Conservation (phyloP, 1,140 invertebrate genomes). For the Littorina saxatilis region DNA sequence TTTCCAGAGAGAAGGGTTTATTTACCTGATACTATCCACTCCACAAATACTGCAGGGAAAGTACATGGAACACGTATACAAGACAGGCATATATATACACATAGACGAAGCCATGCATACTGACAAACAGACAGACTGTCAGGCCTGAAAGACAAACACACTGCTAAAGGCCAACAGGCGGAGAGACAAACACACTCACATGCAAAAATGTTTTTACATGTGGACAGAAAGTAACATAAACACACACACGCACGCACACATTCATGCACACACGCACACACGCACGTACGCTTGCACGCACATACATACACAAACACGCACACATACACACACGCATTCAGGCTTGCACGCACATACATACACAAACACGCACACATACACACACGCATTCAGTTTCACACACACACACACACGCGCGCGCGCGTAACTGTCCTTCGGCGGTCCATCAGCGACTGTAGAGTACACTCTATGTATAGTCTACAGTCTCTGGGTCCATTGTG, state of each 20-base stretch:
- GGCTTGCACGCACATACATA: background rate
- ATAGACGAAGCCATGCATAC: background rate
- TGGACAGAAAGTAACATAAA: background rate
- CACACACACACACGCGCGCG: conserved; percentile 11
- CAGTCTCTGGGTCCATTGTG: no score
- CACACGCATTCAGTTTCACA: conserved; percentile 5
- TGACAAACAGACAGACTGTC: conserved; percentile 2
- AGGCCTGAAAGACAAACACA: background rate
- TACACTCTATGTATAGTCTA: no score
- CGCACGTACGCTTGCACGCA: background rate
- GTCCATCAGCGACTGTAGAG: no score
- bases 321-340: no score
- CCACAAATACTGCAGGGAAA: no score
- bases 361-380: conserved; percentile 19
- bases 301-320: no score
- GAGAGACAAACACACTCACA: conserved; percentile 1
- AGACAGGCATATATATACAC: background rate
- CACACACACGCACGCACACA: background rate
- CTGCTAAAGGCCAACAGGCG: background rate
- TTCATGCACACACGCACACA: background rate
- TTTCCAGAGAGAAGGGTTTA: no score
- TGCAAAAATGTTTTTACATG: background rate
- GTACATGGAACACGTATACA: no score
- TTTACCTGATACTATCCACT: no score
- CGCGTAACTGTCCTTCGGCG: background rate